Percentiles rank a stretch among this genome's conserved stretches.
These are phyloP conservation scores for Pristionchus pacificus DNA, from an alignment of 1,140 invertebrate genomes.

Conservation along the genomic window DNA sequence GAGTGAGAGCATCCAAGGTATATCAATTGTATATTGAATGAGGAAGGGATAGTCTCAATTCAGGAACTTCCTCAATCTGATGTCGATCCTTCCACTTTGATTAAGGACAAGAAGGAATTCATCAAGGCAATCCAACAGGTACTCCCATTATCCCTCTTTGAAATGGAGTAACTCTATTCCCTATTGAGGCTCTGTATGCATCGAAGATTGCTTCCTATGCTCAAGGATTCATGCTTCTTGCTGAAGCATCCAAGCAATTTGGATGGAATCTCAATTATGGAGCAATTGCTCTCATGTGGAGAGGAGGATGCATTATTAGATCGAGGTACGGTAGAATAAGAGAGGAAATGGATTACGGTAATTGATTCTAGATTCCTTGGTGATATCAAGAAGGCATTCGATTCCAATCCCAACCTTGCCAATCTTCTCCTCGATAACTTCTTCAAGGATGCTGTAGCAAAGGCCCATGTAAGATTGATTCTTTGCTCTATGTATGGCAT, in stretches of 20 bases:
- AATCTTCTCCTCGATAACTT: slow-evolving; percentile 92
- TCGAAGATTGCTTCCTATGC: slow-evolving; percentile 98
- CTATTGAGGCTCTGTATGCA: slow-evolving; percentile 79
- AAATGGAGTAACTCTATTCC: slow-evolving; percentile 1
- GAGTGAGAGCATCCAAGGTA: slow-evolving; percentile 75
- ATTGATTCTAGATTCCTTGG: slow-evolving; percentile 74
- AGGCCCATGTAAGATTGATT: slow-evolving; percentile 38
- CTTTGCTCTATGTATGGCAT: not conserved
- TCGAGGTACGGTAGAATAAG: slow-evolving; percentile 60
- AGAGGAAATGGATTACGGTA: not conserved
- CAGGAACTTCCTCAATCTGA: slow-evolving; percentile 67
- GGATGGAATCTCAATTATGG: slow-evolving; percentile 96
- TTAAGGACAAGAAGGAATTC: slow-evolving; percentile 75
- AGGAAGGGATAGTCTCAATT: too few species aligned
- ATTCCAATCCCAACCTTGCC: slow-evolving; percentile 79
- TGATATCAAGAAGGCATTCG: slow-evolving; percentile 92
- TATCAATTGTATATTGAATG: too few species aligned
- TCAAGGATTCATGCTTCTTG: slow-evolving; percentile 96
- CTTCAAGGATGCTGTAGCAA: slow-evolving; percentile 78
- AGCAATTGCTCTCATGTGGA: slow-evolving; percentile 97
- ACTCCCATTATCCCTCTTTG: slow-evolving; percentile 34
- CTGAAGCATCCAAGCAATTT: slow-evolving; percentile 83
- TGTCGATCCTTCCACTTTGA: slow-evolving; percentile 59
- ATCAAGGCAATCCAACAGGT: slow-evolving; percentile 71
- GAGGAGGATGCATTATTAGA: slow-evolving; percentile 96